These are phyloP conservation scores for Tiliacea citrago DNA, from an alignment of 2,888 invertebrate genomes.

Conservation along the genomic window DNA sequence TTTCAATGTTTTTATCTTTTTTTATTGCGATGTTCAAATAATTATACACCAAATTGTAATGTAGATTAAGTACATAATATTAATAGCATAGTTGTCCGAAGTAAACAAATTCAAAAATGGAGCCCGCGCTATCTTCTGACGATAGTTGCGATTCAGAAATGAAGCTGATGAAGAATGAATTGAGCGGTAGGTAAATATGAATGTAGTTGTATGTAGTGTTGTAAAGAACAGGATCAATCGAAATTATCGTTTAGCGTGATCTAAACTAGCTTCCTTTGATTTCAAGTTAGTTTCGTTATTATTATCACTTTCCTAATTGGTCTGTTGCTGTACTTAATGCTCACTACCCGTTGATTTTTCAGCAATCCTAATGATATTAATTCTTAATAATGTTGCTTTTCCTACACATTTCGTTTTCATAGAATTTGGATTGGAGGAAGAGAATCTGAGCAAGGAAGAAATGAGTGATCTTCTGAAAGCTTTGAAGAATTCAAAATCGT, in stretches of 20 bases:
- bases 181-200: slow-evolving; percentile 75
- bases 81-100: slow-evolving; percentile 11
- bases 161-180: slow-evolving; percentile 82
- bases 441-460: slow-evolving; percentile 86
- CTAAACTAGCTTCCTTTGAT: not conserved
- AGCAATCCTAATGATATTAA: not conserved
- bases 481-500: slow-evolving; percentile 84
- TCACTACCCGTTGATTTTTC: not conserved
- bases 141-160: slow-evolving; percentile 87
- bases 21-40: slow-evolving; percentile 3
- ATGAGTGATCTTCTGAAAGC: slow-evolving; percentile 87
- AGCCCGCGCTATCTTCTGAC: slow-evolving; percentile 79
- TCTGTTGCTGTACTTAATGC: not conserved
- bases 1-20: slow-evolving; percentile 41
- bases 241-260: not conserved
- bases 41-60: slow-evolving; percentile 25
- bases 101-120: slow-evolving; percentile 63
- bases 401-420: slow-evolving; percentile 50
- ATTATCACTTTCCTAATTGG: not conserved
- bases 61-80: slow-evolving; percentile 16
- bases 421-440: slow-evolving; percentile 88
- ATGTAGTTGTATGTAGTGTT: no score
- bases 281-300: slow-evolving; percentile 1
- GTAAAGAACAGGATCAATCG: not conserved
- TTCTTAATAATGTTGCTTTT: slow-evolving; percentile 1